These are phyloP conservation scores for Ctenochaetus hawaiiensis DNA, from an alignment of 2,797 vertebrate genomes.

Conservation along the genomic window DNA sequence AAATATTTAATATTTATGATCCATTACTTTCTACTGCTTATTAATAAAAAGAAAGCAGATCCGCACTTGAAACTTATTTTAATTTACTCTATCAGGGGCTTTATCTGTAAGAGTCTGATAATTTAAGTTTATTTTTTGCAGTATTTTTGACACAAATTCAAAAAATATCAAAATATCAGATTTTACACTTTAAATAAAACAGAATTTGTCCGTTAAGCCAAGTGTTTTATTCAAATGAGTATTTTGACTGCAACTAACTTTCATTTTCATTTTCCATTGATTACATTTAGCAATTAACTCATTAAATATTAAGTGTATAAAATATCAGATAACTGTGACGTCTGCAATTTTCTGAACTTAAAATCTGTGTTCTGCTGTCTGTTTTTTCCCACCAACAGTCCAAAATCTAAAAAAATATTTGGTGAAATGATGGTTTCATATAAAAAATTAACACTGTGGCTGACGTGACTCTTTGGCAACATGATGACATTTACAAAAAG, in stretches of 20 bases:
- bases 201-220: background rate
- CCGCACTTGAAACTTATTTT: background rate
- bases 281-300: background rate
- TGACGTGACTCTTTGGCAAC: conserved; percentile 36
- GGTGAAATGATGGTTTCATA: conserved; percentile 22
- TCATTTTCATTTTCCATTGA: background rate
- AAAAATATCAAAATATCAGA: background rate
- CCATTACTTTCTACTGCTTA: background rate
- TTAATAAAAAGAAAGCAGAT: background rate
- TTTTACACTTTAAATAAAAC: background rate
- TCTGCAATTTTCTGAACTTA: background rate
- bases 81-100: background rate
- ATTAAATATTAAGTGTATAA: background rate
- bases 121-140: background rate
- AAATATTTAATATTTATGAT: background rate
- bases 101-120: background rate
- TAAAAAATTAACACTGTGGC: conserved; percentile 12
- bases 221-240: background rate
- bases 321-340: background rate
- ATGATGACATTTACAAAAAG: conserved; percentile 18
- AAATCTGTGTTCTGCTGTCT: background rate
- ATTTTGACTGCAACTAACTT: background rate
- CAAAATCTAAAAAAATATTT: background rate
- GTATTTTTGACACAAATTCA: background rate
- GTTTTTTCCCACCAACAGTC: background rate